Conservation (phyloP, 1,140 invertebrate genomes). For the Reticulitermes speratus region DNA sequence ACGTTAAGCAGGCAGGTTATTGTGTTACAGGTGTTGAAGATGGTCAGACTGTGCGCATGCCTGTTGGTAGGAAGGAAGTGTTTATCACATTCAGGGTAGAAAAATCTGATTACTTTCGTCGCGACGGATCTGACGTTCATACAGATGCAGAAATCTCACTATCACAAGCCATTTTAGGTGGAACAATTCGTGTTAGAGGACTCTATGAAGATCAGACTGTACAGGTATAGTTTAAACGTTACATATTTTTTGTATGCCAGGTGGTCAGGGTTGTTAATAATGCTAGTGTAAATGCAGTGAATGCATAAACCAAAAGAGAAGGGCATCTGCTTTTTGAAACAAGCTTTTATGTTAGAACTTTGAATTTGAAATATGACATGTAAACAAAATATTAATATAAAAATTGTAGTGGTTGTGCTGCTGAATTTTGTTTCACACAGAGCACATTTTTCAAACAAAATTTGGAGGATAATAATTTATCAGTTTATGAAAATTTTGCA, state of each 20-base stretch:
- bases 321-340: too few species aligned
- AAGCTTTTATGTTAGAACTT: background rate
- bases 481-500: too few species aligned
- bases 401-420: too few species aligned
- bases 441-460: too few species aligned
- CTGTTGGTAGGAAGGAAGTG: slow-evolving; percentile 84
- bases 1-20: background rate
- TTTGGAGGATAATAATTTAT: too few species aligned
- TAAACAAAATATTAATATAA: too few species aligned
- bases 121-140: slow-evolving; percentile 93
- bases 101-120: slow-evolving; percentile 84
- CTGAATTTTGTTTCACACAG: too few species aligned
- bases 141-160: slow-evolving; percentile 84
- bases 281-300: slow-evolving; percentile 20
- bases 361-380: too few species aligned
- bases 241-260: background rate
- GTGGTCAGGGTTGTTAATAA: background rate
- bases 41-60: slow-evolving; percentile 93
- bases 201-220: slow-evolving; percentile 92
- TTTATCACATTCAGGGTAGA: slow-evolving; percentile 93
- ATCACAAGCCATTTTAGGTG: slow-evolving; percentile 91
- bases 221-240: slow-evolving; percentile 55
- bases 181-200: slow-evolving; percentile 86
- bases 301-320: background rate
- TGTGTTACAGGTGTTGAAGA: slow-evolving; percentile 76